phyloP scores from a whole-genome alignment of 1,140 invertebrate species.

The Trigoniulus corallinus region DNA sequence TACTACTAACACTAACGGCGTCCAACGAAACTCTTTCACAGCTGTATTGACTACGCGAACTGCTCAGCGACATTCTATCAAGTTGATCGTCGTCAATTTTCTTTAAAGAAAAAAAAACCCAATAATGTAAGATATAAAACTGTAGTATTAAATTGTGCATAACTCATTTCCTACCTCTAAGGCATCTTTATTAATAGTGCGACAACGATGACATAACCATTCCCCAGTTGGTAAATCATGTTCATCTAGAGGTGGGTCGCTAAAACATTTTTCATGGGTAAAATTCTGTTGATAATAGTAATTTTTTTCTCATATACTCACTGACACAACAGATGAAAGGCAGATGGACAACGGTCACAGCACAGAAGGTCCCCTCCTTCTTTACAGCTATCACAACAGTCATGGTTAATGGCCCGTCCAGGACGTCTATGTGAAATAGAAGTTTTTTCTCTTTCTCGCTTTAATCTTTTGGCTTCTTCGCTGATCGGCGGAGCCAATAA shows the following conservation, averaged over 20 bases:
- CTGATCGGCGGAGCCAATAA: constrained; percentile 68
- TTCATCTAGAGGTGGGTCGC: constrained; percentile 75
- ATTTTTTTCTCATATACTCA: constrained; percentile 32
- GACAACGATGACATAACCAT: constrained; percentile 75
- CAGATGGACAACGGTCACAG: constrained; percentile 84
- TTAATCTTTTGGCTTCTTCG: constrained; percentile 37
- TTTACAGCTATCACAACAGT: constrained; percentile 76
- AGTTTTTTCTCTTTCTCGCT: constrained; percentile 38
- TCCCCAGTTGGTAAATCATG: constrained; percentile 75
- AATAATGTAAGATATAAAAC: too few species aligned
- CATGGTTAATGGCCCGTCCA: constrained; percentile 79
- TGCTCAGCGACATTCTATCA: too few species aligned
- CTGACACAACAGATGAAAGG: constrained; percentile 89
- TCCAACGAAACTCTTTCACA: too few species aligned
- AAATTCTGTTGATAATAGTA: background rate
- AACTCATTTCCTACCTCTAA: background rate
- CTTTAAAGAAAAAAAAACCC: too few species aligned
- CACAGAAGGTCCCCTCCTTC: constrained; percentile 91
- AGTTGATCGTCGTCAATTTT: too few species aligned
- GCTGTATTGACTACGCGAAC: too few species aligned
- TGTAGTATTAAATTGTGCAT: background rate
- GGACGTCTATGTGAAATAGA: constrained; percentile 66
- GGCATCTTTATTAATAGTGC: constrained; percentile 24
- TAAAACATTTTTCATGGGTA: constrained; percentile 29
- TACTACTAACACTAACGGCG: too few species aligned